Percentiles rank a stretch among this genome's conserved stretches.
Evolutionary conservation across 2,113 vertebrate species (phyloP).

Genomic region (Dissostichus mawsoni): DNA sequence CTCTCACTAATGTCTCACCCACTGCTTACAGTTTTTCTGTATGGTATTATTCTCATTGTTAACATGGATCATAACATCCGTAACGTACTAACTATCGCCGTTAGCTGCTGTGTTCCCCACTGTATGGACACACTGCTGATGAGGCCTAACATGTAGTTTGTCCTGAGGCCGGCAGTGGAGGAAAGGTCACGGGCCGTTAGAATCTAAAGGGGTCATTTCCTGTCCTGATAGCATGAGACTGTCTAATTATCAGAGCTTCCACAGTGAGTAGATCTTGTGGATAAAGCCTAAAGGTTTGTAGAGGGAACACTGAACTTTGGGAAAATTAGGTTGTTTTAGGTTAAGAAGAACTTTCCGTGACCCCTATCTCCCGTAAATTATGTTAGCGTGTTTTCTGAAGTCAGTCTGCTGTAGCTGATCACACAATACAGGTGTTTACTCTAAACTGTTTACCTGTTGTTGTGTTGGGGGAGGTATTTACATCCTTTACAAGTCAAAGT

Average conservation of each 20-base stretch:
- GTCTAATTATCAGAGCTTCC: neutral
- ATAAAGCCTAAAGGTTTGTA: neutral
- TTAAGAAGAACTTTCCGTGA: neutral
- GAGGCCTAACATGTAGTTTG: neutral
- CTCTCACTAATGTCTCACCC: neutral
- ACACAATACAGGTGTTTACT: neutral
- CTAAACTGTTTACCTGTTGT: neutral
- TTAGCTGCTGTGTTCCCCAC: neutral
- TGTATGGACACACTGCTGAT: neutral
- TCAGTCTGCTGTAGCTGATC: neutral
- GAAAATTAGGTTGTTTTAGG: neutral
- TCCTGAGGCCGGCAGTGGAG: neutral
- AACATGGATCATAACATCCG: neutral
- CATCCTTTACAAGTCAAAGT: too few relatives aligned
- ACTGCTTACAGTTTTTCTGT: neutral
- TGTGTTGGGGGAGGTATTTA: too few relatives aligned
- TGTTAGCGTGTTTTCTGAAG: neutral
- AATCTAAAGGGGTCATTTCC: neutral
- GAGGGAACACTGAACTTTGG: neutral
- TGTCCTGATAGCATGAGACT: neutral
- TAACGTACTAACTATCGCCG: neutral
- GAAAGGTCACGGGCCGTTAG: neutral
- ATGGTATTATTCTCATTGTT: neutral
- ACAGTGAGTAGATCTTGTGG: neutral
- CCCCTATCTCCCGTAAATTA: neutral